These are phyloP conservation scores for Hestina assimilis DNA, from an alignment of 1,140 invertebrate genomes.

Conservation along the genomic window DNA sequence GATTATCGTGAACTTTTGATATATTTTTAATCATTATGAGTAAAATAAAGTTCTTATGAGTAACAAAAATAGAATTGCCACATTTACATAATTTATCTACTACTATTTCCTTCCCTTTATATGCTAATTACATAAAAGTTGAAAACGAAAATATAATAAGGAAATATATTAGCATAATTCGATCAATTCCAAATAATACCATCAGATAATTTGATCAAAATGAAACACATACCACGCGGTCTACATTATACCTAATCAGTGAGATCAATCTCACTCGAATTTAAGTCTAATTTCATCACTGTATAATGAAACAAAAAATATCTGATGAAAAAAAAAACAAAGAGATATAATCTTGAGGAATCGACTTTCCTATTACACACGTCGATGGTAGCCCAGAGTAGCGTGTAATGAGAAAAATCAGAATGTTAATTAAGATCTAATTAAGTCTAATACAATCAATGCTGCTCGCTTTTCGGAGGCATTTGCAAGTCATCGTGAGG, in stretches of 20 bases:
- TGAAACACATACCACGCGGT: conserved; percentile 20
- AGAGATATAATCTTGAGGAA: conserved; percentile 55
- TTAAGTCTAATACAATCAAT: conserved; percentile 77
- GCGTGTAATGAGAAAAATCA: conserved; percentile 75
- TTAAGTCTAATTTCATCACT: conserved; percentile 55
- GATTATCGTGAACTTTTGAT: conserved; percentile 4
- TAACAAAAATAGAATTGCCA: no score
- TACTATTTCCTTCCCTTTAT: neutral
- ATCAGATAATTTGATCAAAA: conserved; percentile 28
- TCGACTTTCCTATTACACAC: conserved; percentile 67
- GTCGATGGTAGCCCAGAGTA: conserved; percentile 65
- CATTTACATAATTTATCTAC: no score
- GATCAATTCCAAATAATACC: conserved; percentile 21
- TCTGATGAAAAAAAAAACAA: conserved; percentile 52
- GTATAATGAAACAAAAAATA: conserved; percentile 54
- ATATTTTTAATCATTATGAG: neutral
- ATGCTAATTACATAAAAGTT: neutral
- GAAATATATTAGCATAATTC: conserved; percentile 23
- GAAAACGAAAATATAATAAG: conserved; percentile 1
- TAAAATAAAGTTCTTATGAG: neutral
- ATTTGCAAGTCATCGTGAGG: conserved; percentile 70
- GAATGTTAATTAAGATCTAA: conserved; percentile 77
- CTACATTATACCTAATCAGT: conserved; percentile 31
- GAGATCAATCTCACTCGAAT: conserved; percentile 32
- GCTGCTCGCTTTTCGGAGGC: conserved; percentile 64